Base-by-base conservation (phyloP, 92 coral and sea anemone species). In the Epizoanthus ramosus region DNA sequence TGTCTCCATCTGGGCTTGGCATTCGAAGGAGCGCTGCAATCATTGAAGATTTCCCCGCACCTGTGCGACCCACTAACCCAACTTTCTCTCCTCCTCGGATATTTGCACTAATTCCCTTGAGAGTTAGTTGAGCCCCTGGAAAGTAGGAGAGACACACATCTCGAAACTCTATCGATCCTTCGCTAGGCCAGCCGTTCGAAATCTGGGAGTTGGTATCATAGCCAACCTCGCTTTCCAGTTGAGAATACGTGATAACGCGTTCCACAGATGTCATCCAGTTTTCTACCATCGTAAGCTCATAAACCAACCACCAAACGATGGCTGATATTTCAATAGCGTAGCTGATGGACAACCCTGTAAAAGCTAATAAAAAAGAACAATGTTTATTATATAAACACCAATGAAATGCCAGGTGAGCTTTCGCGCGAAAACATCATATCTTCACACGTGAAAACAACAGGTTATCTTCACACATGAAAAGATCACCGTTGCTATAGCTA, bases 131-230 rank as follows among this genome's bases (percentile, higher is more conserved):
- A 24, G 79, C 63, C 25, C 66, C 79, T n/a, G 63, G 64, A 31
- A 25, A 31, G 25, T 74, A 74, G 22, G 65, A 23, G 22, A 74
- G 79, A 75, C 57, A 58, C 68, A 75, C 80, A 75, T 75, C 68
- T 47, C 73, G 71, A 17, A 87, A 73, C 65, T 81, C 71, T 53
- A 87, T 81, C 8, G 67, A 84, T 10, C 90, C 90, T 73, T 81
- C 63, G 31, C 57, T 80, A 21, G 90, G 90, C 90, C 90, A 87
- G 15, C 65, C 73, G 0, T 54, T 67, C 57, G 90, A 83, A 65
- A 77, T 83, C 33, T 80, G 86, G 37, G 71, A 65, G 57, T 57
- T 57, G n/a, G 18, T 41, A 28, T 75, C 80, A 58, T 75, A 75
- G 8, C 68, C 80, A n/a, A 19, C 28, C 21, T 75, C 80, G 23